Evolutionary conservation across 2,113 vertebrate species (phyloP).

Genomic region (Oenanthe oenanthe): DNA sequence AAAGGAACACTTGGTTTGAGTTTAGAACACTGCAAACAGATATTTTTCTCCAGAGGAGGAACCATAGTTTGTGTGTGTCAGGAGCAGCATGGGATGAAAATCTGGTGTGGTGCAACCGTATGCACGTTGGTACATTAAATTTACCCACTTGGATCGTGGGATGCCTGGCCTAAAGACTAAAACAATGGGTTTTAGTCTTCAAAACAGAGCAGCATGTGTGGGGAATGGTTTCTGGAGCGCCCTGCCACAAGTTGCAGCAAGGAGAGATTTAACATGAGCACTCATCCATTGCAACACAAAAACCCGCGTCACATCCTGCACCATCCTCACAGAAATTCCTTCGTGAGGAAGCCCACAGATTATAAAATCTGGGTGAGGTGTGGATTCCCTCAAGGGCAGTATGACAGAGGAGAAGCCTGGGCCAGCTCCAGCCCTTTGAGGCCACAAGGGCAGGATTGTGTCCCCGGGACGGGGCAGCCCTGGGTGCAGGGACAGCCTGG

Average conservation of each 20-base stretch:
- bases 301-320: not conserved
- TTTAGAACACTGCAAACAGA: not conserved
- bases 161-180: not conserved
- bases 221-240: not conserved
- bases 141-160: not conserved
- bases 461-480: too few relatives aligned
- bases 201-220: not conserved
- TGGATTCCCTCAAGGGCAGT: too few relatives aligned
- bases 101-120: not conserved
- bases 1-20: not conserved
- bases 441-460: too few relatives aligned
- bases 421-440: too few relatives aligned
- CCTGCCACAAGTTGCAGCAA: not conserved
- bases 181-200: not conserved
- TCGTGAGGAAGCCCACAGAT: too few relatives aligned
- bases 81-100: not conserved
- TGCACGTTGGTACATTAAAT: not conserved
- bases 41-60: not conserved
- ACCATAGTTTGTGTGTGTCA: not conserved
- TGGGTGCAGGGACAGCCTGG: too few relatives aligned
- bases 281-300: accelerated
- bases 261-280: not conserved
- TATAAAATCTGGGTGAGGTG: too few relatives aligned
- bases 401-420: too few relatives aligned
- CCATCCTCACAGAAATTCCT: not conserved